Conservation (phyloP, 2,113 vertebrate genomes). For the Pithys albifrons region DNA sequence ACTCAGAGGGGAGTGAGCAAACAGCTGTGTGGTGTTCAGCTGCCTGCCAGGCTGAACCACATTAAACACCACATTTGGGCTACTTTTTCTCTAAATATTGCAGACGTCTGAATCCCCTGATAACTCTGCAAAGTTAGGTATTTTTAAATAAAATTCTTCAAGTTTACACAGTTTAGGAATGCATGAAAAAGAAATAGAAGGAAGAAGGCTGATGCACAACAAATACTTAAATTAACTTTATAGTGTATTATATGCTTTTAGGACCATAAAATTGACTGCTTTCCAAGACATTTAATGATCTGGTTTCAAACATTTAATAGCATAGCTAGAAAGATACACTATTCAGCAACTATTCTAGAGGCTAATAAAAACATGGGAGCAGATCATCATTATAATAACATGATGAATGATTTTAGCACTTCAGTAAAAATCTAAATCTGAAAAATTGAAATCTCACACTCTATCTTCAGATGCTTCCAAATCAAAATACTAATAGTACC, state of each 20-base stretch:
- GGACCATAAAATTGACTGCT: neutral
- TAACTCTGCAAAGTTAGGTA: neutral
- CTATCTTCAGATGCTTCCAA: neutral
- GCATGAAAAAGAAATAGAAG: neutral
- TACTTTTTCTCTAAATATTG: neutral
- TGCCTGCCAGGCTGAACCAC: neutral
- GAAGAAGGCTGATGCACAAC: neutral
- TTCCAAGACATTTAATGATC: neutral
- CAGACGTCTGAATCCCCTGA: neutral
- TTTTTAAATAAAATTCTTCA: neutral
- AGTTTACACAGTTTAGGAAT: neutral
- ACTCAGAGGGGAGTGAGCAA: neutral
- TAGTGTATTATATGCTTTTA: neutral
- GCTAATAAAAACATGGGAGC: neutral
- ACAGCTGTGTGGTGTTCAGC: neutral
- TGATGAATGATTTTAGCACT: neutral
- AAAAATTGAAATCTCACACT: neutral
- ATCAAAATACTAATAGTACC: neutral
- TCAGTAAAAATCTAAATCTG: neutral
- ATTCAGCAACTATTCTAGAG: neutral
- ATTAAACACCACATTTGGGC: neutral
- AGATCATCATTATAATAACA: neutral
- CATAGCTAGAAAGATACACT: neutral
- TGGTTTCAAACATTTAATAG: constrained; percentile 4
- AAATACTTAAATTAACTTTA: neutral